Conservation (phyloP, 2,113 vertebrate species). For the Triplophysa rosa region DNA sequence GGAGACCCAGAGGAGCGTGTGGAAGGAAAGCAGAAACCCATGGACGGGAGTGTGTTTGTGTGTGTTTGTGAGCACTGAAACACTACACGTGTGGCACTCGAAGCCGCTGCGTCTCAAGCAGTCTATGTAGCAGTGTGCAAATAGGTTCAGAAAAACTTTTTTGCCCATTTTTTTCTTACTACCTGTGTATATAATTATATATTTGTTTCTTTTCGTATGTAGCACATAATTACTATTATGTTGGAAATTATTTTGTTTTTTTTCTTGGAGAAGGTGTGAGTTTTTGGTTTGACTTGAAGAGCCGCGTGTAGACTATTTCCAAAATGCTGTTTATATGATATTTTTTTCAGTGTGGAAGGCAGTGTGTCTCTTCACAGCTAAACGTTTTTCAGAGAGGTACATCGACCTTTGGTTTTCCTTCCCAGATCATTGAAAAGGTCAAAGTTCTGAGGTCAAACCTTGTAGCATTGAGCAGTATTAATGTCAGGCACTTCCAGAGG, state of each 20-base stretch:
- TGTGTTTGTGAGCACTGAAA: conserved; percentile 91
- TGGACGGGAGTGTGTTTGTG: conserved; percentile 69
- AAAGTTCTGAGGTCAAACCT: conserved; percentile 61
- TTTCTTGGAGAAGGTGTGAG: conserved; percentile 72
- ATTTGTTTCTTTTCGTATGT: conserved; percentile 82
- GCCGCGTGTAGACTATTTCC: conserved; percentile 73
- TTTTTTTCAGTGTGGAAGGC: conserved; percentile 21
- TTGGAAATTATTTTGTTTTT: conserved; percentile 58
- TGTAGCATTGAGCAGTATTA: conserved; percentile 67
- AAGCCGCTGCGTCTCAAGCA: conserved; percentile 93
- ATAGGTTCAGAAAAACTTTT: conserved; percentile 89
- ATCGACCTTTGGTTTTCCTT: neutral
- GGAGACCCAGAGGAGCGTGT: conserved; percentile 71
- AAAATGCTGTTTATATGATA: conserved; percentile 69
- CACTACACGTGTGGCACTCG: conserved; percentile 91
- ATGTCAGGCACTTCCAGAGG: conserved; percentile 51
- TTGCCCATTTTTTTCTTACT: conserved; percentile 92
- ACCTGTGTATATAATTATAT: conserved; percentile 90
- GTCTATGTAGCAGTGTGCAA: conserved; percentile 98
- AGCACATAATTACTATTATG: conserved; percentile 87
- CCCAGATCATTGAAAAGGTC: neutral
- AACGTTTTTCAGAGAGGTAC: neutral
- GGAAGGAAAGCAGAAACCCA: conserved; percentile 74
- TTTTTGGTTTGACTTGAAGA: conserved; percentile 83
- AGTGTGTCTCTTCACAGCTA: no score